Conservation (phyloP, 2,888 invertebrate genomes). For the Drosophila paracracens region DNA sequence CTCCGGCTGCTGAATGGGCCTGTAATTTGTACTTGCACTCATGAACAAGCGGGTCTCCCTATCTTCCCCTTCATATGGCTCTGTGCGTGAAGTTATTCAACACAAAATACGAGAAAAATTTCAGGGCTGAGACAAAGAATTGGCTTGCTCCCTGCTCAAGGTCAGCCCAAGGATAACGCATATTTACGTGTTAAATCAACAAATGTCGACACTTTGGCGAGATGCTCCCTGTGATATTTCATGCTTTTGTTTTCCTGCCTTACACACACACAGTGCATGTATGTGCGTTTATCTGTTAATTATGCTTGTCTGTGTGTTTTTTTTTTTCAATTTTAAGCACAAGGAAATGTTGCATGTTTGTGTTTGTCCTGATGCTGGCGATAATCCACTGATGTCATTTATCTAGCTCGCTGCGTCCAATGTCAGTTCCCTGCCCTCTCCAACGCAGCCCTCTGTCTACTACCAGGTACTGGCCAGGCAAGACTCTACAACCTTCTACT, state of each 20-base stretch:
- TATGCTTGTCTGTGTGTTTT: constrained; percentile 23
- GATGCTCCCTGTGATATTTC: constrained; percentile 62
- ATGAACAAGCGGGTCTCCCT: constrained; percentile 44
- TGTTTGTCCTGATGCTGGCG: constrained; percentile 61
- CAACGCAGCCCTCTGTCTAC: not conserved
- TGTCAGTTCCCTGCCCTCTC: constrained; percentile 1
- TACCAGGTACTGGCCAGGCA: constrained; percentile 13
- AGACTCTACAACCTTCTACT: constrained; percentile 55
- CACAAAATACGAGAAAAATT: constrained; percentile 48
- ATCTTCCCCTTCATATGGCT: constrained; percentile 5
- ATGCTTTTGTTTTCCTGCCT: constrained; percentile 67
- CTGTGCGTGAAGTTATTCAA: constrained; percentile 72
- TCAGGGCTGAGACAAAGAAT: constrained; percentile 33
- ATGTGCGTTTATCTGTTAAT: constrained; percentile 44
- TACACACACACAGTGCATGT: constrained; percentile 24
- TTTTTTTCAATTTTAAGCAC: constrained; percentile 62
- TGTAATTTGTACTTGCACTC: constrained; percentile 78
- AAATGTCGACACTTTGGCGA: constrained; percentile 58
- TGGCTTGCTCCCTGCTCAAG: constrained; percentile 61
- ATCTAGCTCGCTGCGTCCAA: constrained; percentile 63
- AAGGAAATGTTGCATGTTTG: constrained; percentile 68
- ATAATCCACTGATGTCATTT: constrained; percentile 80
- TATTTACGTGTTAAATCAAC: constrained; percentile 66
- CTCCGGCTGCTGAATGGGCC: constrained; percentile 59
- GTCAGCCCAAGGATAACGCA: constrained; percentile 80